Base-by-base conservation (phyloP, 2,797 vertebrate species). In the Halcyon leucocephala region DNA sequence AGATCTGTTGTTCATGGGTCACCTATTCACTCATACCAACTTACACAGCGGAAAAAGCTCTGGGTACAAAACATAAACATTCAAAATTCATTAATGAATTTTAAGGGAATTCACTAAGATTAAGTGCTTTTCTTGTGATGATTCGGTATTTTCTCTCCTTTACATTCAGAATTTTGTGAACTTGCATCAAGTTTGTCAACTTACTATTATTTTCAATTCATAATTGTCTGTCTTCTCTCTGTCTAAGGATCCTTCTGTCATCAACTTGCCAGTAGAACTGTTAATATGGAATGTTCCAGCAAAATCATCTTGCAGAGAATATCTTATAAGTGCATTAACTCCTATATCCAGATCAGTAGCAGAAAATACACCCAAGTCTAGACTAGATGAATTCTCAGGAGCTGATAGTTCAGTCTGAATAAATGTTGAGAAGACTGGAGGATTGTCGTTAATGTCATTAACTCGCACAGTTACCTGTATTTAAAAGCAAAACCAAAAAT, bases 401-500 rank as follows among this genome's bases (percentile, higher is more conserved):
- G 10, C 92, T 52, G 95, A 96, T 22, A 96, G 69, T 18, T 90
- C 35, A 67, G 84, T 94, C 41, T 90, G 90, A 78, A 97, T 93
- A 29, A 28, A 20, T 10, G 72, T 2, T 78, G 96, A 89, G 88
- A 97, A 97, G 49, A 95, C 88, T 58, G 97, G 96, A 55, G 79
- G 12, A 21, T 97, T 97, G 73, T 98, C 97, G 37, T 98, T 98
- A 35, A 88, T 24, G 24, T 99, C 97, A 82, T 94, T 86, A 66
- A 99, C 97, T 65, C 86, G 97, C 84, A 99, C 95, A 24, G 93
- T 97, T 82, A 98, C 98, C 98, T 99, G 84, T 11, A 65, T 73
- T 22, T 21, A 7, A n/a, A 55, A 37, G 39, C 51, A 78, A 52
- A 35, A 52, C 11, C 29, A 41, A 21, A 41, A 21, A 2, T 1